A percentile compares a stretch with the other conserved stretches of the same genome.
These are phyloP conservation scores for Synanthedon tipuliformis DNA, from an alignment of 2,888 invertebrate species.

Conservation along the genomic window DNA sequence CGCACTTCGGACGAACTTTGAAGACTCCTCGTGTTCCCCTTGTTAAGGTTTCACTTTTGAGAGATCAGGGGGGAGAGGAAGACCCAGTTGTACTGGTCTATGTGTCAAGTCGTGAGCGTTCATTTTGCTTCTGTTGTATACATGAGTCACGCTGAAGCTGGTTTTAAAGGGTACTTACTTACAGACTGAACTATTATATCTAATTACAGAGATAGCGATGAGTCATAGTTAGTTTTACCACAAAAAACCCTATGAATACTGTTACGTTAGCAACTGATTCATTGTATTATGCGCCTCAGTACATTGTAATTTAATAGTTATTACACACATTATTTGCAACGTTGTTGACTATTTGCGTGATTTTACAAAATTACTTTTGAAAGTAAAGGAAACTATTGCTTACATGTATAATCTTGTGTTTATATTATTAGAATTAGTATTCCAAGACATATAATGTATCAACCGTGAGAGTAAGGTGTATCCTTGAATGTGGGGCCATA, in stretches of 20 bases:
- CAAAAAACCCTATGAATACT: not conserved
- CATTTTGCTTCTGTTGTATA: constrained; percentile 36
- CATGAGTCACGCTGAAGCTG: constrained; percentile 39
- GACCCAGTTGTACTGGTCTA: constrained; percentile 25
- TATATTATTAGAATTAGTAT: too few species aligned
- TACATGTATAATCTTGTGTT: too few species aligned
- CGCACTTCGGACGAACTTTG: constrained; percentile 12
- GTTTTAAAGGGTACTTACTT: constrained; percentile 9
- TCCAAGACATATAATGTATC: too few species aligned
- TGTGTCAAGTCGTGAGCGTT: constrained; percentile 24
- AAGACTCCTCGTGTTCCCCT: constrained; percentile 12
- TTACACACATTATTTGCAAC: too few species aligned
- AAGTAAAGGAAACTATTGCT: too few species aligned
- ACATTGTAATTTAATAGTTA: not conserved
- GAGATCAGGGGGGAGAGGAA: constrained; percentile 14
- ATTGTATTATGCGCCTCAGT: not conserved
- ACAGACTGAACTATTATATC: constrained; percentile 10
- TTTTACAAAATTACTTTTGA: too few species aligned
- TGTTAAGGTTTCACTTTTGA: constrained; percentile 2
- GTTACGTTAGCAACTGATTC: not conserved
- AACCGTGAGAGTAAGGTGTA: too few species aligned
- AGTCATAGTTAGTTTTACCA: not conserved
- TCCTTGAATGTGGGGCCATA: too few species aligned
- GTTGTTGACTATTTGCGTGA: too few species aligned
- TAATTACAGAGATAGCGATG: constrained; percentile 1